Evolutionary conservation across 2,888 invertebrate species (phyloP), one percentile per base, ranked within the genome.

Genomic region (Cheilosia variabilis): DNA sequence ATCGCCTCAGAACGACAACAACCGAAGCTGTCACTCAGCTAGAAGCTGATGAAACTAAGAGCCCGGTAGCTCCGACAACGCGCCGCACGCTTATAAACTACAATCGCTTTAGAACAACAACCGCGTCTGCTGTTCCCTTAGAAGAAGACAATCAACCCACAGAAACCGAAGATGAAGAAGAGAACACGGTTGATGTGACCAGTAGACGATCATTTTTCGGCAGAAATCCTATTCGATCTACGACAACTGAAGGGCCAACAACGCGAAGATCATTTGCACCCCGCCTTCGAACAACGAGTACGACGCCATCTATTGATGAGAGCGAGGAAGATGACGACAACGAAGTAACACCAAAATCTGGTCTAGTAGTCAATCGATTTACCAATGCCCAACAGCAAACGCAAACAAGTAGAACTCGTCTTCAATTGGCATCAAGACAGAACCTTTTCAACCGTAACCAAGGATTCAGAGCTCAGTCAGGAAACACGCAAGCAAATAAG

Each of bases 61-160:
- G 15, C 43, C 41, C 27, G 17, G 53, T 6, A 63, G 13, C 55
- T 7, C 37, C 79, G 22, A 68, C 69, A 6, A 63, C 80, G 15
- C 71, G 83, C 2, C 66, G 87, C 22, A 88, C 88, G 87, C 43
- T 47, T 6, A n/a, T 27, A 5, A 34, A 15, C 13, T 88, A 88
- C 55, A 80, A 84, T 22, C 88, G 88, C 1, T 87, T 87, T 45
- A 84, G 88, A 17, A 87, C 88, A 9, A 62, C 68, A n/a, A 63
- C 63, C 1, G 31, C 60, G 5, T 37, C 55, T n/a, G 34, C 58
- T 57, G 53, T 5, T 22, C 66, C 68, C 1, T 65, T 45, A 17
- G 69, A 62, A 10, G 55, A 72, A 6, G 58, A 31, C 10, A 45
- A 68, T 34, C 31, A 17, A 1, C 27, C 24, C 22, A 31, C 41